Percentiles rank a stretch among this genome's conserved stretches.
phyloP scores from a whole-genome alignment of 1,140 invertebrate species.

The Semibalanus balanoides region DNA sequence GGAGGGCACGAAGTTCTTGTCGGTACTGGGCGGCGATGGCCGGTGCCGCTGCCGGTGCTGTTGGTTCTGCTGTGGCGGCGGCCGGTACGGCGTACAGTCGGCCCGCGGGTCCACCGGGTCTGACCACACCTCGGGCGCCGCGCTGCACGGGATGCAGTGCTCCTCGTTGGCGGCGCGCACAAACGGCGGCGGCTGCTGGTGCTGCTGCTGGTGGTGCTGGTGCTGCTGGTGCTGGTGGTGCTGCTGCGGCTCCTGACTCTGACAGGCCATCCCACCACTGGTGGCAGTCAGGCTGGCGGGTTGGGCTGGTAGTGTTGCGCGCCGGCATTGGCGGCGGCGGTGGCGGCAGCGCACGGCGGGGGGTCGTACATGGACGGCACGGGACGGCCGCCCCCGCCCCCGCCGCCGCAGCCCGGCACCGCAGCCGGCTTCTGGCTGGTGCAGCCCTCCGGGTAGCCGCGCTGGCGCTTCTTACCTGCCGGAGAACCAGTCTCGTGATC shows the following conservation, averaged over 20 bases:
- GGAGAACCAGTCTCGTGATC: neutral
- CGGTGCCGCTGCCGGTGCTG: neutral
- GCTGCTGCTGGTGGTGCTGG: neutral
- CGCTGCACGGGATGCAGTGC: neutral
- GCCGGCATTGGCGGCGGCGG: too few relatives aligned
- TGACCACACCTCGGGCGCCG: neutral
- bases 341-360: neutral
- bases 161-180: neutral
- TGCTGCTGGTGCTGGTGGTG: neutral
- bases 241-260: too few relatives aligned
- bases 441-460: neutral
- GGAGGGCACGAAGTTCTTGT: neutral
- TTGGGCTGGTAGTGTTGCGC: neutral
- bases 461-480: neutral
- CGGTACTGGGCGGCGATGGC: neutral
- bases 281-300: too few relatives aligned
- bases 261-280: neutral
- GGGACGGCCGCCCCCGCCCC: too few relatives aligned
- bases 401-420: neutral
- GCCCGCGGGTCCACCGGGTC: neutral
- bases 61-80: too few relatives aligned
- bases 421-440: neutral
- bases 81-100: neutral
- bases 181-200: neutral
- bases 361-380: constrained; percentile 1